Conservation (phyloP, 2,797 vertebrate genomes). For the Oophaga sylvatica region DNA sequence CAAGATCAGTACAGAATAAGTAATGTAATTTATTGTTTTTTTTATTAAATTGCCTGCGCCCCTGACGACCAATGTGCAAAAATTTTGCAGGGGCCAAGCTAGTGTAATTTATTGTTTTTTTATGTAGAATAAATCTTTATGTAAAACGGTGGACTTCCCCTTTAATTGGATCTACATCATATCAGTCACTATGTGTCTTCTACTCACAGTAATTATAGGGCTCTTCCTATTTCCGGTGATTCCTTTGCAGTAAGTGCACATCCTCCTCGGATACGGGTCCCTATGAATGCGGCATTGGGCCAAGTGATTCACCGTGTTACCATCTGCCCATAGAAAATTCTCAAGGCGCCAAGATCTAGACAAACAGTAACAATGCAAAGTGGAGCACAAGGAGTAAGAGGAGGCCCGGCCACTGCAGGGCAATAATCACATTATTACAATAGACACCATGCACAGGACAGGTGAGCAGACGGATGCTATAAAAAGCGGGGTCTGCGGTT, state of each 20-base stretch:
- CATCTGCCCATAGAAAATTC: slow-evolving; percentile 24
- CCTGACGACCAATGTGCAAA: too few species aligned
- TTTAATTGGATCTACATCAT: not conserved
- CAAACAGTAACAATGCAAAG: not conserved
- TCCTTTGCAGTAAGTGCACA: not conserved
- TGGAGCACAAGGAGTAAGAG: not conserved
- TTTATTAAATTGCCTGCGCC: too few species aligned
- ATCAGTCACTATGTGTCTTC: not conserved
- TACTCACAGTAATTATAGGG: not conserved
- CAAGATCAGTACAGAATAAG: too few species aligned
- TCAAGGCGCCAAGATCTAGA: not conserved
- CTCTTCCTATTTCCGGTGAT: not conserved
- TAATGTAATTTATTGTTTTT: too few species aligned
- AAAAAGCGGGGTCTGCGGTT: not conserved
- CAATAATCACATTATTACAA: not conserved
- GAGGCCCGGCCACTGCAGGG: not conserved
- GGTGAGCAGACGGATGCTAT: not conserved
- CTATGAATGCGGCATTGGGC: not conserved
- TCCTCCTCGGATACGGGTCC: not conserved
- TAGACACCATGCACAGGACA: not conserved
- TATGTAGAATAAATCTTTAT: not conserved
- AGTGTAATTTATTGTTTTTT: not conserved
- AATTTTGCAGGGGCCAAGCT: too few species aligned
- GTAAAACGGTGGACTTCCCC: not conserved
- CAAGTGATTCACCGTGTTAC: slow-evolving; percentile 17